Conservation (phyloP, 2,797 vertebrate species). For the Oryzias sinensis region DNA sequence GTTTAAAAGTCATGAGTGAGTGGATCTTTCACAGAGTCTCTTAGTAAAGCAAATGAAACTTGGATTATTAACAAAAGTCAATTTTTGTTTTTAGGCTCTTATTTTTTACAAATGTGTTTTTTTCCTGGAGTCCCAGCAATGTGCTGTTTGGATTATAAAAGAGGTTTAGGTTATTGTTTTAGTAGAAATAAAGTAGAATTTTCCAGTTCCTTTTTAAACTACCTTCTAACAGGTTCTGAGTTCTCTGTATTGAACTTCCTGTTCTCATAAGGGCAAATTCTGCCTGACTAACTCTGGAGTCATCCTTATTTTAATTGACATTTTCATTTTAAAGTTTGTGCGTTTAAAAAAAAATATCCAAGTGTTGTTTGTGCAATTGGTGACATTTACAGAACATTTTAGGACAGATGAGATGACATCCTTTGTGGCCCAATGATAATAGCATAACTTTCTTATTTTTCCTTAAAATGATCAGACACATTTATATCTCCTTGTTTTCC, state of each 20-base stretch:
- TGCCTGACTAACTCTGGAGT: no score
- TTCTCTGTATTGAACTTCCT: not conserved
- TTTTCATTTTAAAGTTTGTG: not conserved
- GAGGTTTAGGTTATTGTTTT: no score
- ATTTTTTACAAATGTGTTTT: no score
- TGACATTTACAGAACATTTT: slow-evolving; percentile 1
- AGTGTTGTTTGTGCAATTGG: not conserved
- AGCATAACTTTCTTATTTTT: not conserved
- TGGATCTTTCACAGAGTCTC: slow-evolving; percentile 21
- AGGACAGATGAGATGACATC: not conserved
- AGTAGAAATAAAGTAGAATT: no score
- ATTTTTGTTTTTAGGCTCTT: no score
- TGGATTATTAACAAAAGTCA: no score
- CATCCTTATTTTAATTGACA: no score
- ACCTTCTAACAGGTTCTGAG: not conserved
- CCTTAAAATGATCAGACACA: not conserved
- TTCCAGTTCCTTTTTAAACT: no score
- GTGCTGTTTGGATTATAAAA: no score
- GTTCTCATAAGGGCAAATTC: not conserved
- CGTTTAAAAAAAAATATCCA: not conserved
- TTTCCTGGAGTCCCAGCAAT: no score
- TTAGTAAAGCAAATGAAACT: slow-evolving; percentile 8
- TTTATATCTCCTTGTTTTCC: not conserved
- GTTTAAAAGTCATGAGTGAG: slow-evolving; percentile 39
- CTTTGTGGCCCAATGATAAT: not conserved